Evolutionary conservation across 2,888 invertebrate genomes (phyloP).

Genomic region (Lamellibrachia columna): DNA sequence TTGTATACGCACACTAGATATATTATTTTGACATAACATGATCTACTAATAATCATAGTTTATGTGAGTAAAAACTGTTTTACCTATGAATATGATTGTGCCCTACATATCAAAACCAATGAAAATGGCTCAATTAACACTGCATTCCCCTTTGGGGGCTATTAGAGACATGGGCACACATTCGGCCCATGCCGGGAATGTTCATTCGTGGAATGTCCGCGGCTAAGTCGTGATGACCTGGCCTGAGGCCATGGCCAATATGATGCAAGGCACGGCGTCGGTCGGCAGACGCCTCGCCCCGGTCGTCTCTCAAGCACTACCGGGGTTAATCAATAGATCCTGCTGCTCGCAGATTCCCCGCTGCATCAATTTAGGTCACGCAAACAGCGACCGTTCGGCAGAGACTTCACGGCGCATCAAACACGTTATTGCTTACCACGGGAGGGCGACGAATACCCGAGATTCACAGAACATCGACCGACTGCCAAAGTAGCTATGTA

Average conservation of each 20-base stretch:
- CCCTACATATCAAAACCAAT: too few species aligned
- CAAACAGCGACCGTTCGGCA: neutral
- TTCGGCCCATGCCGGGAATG: neutral
- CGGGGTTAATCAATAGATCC: conserved; percentile 12
- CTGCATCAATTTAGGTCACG: conserved; percentile 11
- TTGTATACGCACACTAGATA: too few species aligned
- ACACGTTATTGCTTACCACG: neutral
- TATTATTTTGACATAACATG: too few species aligned
- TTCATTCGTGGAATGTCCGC: neutral
- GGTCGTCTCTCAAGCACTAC: neutral
- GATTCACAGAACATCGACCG: neutral
- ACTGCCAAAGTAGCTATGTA: neutral
- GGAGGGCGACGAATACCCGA: neutral
- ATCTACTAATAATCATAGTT: too few species aligned
- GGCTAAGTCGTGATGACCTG: neutral
- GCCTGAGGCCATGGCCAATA: neutral
- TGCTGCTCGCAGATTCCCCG: conserved; percentile 1
- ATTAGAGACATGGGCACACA: neutral
- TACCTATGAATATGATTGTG: too few species aligned
- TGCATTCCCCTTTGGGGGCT: too few species aligned
- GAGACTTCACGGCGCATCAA: neutral
- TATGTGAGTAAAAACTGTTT: too few species aligned
- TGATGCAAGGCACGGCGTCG: neutral
- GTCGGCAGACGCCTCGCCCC: neutral
- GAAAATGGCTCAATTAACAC: too few species aligned